phyloP scores from a whole-genome alignment of 2,888 invertebrate species.

The Calameuta idolon region DNA sequence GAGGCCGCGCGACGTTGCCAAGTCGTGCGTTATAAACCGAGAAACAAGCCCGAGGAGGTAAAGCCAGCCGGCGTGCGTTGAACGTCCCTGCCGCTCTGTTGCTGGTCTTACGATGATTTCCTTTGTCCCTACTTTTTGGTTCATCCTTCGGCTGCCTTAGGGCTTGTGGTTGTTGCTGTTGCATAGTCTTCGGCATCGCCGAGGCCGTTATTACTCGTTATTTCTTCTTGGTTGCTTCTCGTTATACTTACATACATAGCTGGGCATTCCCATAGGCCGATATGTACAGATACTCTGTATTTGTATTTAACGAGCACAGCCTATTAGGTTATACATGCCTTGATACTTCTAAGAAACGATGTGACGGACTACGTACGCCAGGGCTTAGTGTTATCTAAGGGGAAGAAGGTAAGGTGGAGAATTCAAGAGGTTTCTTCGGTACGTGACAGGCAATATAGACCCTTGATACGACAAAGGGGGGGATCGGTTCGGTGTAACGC shows the following conservation, averaged over 20 bases:
- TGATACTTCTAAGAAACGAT: neutral
- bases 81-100: constrained; percentile 43
- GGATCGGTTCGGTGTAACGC: constrained; percentile 40
- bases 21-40: constrained; percentile 19
- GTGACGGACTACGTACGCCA: neutral
- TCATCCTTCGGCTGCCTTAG: too few species aligned
- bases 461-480: constrained; percentile 25
- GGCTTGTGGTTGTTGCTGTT: neutral
- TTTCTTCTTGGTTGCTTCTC: neutral
- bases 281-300: too few species aligned
- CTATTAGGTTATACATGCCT: too few species aligned
- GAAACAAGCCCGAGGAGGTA: constrained; percentile 4
- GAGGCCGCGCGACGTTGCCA: constrained; percentile 47
- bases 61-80: neutral
- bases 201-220: neutral
- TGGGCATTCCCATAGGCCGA: too few species aligned
- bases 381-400: neutral
- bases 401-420: neutral
- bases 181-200: neutral
- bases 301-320: too few species aligned
- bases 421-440: constrained; percentile 8
- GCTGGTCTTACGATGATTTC: constrained; percentile 42
- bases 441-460: too few species aligned
- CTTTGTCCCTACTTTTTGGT: constrained; percentile 39
- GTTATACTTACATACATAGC: too few species aligned